These are phyloP conservation scores for Drosophila ohnishii DNA, from an alignment of 1,140 invertebrate species.

Conservation along the genomic window DNA sequence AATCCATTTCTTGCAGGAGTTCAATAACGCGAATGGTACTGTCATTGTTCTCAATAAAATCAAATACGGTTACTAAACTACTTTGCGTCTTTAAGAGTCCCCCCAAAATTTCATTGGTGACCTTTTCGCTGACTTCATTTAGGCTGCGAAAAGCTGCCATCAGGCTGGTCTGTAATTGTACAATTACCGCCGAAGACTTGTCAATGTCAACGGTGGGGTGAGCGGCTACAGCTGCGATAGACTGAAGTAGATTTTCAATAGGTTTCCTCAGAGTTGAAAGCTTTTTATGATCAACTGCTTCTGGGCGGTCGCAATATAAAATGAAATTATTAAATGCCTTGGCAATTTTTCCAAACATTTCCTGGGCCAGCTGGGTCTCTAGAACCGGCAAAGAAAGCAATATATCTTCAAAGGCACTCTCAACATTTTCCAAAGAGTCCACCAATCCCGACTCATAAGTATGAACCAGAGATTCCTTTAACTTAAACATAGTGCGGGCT, in stretches of 20 bases:
- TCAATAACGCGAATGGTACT: slow-evolving; percentile 67
- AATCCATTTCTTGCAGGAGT: slow-evolving; percentile 73
- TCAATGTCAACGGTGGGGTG: slow-evolving; percentile 64
- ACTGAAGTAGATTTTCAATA: slow-evolving; percentile 48
- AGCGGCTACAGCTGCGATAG: slow-evolving; percentile 46
- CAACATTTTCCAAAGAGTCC: slow-evolving; percentile 72
- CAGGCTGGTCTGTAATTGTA: slow-evolving; percentile 68
- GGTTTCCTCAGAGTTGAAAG: slow-evolving; percentile 30
- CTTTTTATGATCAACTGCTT: slow-evolving; percentile 7
- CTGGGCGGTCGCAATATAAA: slow-evolving; percentile 8
- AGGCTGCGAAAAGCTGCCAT: slow-evolving; percentile 71
- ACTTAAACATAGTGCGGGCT: slow-evolving; percentile 73
- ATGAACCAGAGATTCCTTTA: slow-evolving; percentile 80
- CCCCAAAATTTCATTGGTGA: slow-evolving; percentile 31
- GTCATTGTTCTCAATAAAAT: slow-evolving; percentile 78
- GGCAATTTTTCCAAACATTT: slow-evolving; percentile 73
- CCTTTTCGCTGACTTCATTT: slow-evolving; percentile 67
- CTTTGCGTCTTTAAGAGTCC: slow-evolving; percentile 60
- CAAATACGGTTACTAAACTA: slow-evolving; percentile 64
- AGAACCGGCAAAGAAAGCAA: slow-evolving; percentile 64
- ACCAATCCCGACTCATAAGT: slow-evolving; percentile 78
- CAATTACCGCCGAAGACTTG: slow-evolving; percentile 63
- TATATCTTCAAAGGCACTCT: slow-evolving; percentile 78
- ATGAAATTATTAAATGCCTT: slow-evolving; percentile 47
- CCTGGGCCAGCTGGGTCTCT: slow-evolving; percentile 69